Evolutionary conservation across 2,888 invertebrate species (phyloP).

Genomic region (Zaprionus obscuricornis): DNA sequence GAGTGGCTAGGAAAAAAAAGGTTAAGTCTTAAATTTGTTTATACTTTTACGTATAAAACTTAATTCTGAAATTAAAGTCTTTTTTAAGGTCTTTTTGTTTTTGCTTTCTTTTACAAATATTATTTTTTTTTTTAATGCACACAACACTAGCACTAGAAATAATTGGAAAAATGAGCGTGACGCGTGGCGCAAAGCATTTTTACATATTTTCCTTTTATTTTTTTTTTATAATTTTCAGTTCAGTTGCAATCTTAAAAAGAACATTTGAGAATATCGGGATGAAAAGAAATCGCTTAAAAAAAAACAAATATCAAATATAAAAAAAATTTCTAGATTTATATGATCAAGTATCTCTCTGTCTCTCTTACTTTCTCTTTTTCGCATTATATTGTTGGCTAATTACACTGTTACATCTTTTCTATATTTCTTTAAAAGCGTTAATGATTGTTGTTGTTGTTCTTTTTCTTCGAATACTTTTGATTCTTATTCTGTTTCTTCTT

Average conservation of each 20-base stretch:
- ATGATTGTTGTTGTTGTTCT: conserved; percentile 44
- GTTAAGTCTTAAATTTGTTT: too few species aligned
- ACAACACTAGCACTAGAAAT: too few species aligned
- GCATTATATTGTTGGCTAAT: background rate
- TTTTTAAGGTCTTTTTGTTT: too few species aligned
- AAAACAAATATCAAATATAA: too few species aligned
- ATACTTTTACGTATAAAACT: too few species aligned
- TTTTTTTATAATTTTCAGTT: background rate
- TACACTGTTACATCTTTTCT: conserved; percentile 10
- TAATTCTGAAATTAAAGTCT: too few species aligned
- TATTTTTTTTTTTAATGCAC: too few species aligned
- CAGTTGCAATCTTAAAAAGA: background rate
- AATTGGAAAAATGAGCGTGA: too few species aligned
- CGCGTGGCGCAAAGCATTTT: background rate
- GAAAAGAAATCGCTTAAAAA: conserved; percentile 13
- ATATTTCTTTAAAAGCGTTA: conserved; percentile 44
- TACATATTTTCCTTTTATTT: background rate
- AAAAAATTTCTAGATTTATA: too few species aligned
- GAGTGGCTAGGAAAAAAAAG: too few species aligned
- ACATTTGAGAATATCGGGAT: background rate
- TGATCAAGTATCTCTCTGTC: conserved; percentile 1
- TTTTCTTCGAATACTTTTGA: background rate
- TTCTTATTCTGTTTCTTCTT: too few species aligned
- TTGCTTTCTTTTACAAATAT: too few species aligned
- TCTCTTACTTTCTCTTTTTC: background rate